These are phyloP conservation scores for Himalopsyche anomala DNA, from an alignment of 2,888 invertebrate genomes.

Conservation along the genomic window DNA sequence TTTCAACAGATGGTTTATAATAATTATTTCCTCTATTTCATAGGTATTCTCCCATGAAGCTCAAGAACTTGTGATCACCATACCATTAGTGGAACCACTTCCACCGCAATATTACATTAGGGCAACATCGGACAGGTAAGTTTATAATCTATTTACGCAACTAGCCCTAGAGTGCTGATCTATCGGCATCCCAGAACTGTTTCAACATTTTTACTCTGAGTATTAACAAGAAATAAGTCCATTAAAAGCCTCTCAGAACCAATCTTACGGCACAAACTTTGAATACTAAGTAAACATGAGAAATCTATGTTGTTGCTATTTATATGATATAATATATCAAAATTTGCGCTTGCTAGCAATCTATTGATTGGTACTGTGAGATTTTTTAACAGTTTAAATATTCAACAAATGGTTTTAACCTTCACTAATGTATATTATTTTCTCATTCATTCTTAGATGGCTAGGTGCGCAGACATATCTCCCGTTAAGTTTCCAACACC, in stretches of 20 bases:
- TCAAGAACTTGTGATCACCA: conserved; percentile 94
- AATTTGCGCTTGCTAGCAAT: too few relatives aligned
- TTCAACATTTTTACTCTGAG: background rate
- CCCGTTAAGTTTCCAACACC: conserved; percentile 86
- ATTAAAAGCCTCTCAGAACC: too few relatives aligned
- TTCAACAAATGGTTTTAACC: too few relatives aligned
- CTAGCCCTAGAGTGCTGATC: background rate
- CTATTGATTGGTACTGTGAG: too few relatives aligned
- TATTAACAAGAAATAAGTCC: too few relatives aligned
- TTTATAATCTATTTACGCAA: background rate
- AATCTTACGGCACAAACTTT: too few relatives aligned
- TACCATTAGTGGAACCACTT: conserved; percentile 93
- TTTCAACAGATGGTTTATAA: background rate
- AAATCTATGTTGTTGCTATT: too few relatives aligned
- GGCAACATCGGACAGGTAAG: conserved; percentile 89
- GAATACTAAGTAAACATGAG: too few relatives aligned
- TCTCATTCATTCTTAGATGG: conserved; percentile 72
- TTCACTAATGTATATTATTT: background rate
- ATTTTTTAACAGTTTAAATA: too few relatives aligned
- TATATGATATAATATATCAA: too few relatives aligned
- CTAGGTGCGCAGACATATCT: conserved; percentile 78
- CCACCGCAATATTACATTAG: conserved; percentile 94
- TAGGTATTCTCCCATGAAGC: conserved; percentile 84
- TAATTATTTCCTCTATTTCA: conserved; percentile 65
- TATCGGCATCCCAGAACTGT: background rate